A percentile compares a stretch with the other conserved stretches of the same genome.
Evolutionary conservation across 2,113 vertebrate species (phyloP).

Genomic region (Psittacus erithacus): DNA sequence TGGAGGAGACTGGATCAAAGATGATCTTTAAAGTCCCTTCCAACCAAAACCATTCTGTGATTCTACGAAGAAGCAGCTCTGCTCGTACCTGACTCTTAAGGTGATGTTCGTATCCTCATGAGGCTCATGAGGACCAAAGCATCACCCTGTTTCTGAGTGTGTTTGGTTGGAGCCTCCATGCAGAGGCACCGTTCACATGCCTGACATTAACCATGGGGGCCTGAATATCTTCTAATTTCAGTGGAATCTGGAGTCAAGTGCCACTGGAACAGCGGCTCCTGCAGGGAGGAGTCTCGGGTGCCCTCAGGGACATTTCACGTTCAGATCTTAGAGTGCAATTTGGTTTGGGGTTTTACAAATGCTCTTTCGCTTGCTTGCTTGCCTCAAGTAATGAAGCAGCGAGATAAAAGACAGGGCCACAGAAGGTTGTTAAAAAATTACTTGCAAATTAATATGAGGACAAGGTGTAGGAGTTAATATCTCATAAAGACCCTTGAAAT

Average conservation of each 20-base stretch:
- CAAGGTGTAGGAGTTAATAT: constrained; percentile 63
- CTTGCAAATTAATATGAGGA: constrained; percentile 60
- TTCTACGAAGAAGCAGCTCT: background rate
- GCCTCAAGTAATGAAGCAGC: background rate
- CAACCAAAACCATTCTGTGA: background rate
- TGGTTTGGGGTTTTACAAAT: background rate
- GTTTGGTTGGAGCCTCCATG: fast-evolving
- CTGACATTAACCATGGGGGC: background rate
- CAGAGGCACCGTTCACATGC: fast-evolving
- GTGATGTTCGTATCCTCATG: fast-evolving
- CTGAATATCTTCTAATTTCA: background rate
- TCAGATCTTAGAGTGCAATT: background rate
- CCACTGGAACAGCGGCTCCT: background rate
- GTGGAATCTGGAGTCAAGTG: background rate
- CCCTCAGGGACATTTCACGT: fast-evolving
- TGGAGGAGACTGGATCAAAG: background rate
- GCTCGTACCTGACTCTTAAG: background rate
- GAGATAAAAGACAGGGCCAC: constrained; percentile 50
- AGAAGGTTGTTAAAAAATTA: constrained; percentile 46
- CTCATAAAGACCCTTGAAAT: constrained; percentile 59
- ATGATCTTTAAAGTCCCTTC: background rate
- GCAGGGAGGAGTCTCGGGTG: background rate
- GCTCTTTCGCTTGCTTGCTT: background rate
- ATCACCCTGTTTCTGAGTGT: fast-evolving
- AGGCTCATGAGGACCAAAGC: fast-evolving